Conservation (phyloP, 2,797 vertebrate genomes). For the Mormyrops attenuatus region DNA sequence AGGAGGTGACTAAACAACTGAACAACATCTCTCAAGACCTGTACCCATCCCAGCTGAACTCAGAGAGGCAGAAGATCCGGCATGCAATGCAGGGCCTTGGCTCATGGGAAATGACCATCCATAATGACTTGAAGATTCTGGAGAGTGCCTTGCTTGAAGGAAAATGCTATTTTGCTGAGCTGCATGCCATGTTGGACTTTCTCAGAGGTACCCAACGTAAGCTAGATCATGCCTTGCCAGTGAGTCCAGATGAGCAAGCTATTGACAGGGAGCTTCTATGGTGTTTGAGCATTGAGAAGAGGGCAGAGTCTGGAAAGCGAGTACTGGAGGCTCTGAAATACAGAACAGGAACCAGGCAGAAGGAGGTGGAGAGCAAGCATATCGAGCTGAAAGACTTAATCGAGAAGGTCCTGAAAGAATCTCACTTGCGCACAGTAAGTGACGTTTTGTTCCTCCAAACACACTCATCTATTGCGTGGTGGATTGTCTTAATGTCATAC, state of each 20-base stretch:
- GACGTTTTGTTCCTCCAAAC: neutral
- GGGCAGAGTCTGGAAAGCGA: slow-evolving; percentile 59
- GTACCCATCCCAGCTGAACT: slow-evolving; percentile 44
- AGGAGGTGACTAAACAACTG: slow-evolving; percentile 55
- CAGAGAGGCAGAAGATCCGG: slow-evolving; percentile 52
- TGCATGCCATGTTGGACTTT: slow-evolving; percentile 40
- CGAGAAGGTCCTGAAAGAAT: slow-evolving; percentile 51
- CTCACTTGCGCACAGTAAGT: slow-evolving; percentile 68
- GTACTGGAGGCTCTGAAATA: slow-evolving; percentile 52
- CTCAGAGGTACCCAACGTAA: slow-evolving; percentile 42
- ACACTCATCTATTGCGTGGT: neutral
- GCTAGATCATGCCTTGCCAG: slow-evolving; percentile 51
- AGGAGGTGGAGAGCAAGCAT: slow-evolving; percentile 38
- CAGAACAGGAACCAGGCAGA: slow-evolving; percentile 37
- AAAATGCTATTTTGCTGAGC: slow-evolving; percentile 39
- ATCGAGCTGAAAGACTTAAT: slow-evolving; percentile 42
- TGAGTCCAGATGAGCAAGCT: slow-evolving; percentile 57
- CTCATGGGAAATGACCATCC: slow-evolving; percentile 50
- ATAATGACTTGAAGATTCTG: slow-evolving; percentile 44
- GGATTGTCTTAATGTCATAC: neutral
- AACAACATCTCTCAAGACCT: slow-evolving; percentile 54
- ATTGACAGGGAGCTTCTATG: slow-evolving; percentile 60
- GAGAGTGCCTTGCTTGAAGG: slow-evolving; percentile 45
- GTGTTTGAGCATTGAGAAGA: slow-evolving; percentile 65
- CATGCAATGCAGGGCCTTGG: slow-evolving; percentile 41